These are phyloP conservation scores for Piaya cayana DNA, from an alignment of 2,113 vertebrate genomes.

Conservation along the genomic window DNA sequence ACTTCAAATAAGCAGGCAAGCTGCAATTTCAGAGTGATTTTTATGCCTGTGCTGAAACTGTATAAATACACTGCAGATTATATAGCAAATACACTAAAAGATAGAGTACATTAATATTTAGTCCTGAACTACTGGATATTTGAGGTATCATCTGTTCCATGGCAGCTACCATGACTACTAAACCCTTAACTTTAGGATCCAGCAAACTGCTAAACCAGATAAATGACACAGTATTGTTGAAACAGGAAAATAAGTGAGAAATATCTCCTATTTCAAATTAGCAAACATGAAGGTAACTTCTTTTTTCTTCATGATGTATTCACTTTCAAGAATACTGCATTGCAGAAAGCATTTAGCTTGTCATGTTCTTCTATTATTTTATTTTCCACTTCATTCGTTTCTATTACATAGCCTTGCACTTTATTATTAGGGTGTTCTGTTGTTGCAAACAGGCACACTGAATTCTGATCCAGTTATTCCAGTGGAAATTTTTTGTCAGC, in stretches of 20 bases:
- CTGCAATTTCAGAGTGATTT: background rate
- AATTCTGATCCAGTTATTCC: constrained; percentile 52
- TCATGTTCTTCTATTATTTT: constrained; percentile 73
- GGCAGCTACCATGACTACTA: background rate
- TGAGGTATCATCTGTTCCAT: background rate
- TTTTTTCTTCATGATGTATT: constrained; percentile 19
- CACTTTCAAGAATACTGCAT: constrained; percentile 30
- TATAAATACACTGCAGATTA: background rate
- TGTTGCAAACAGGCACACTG: constrained; percentile 54
- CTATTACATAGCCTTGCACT: constrained; percentile 62
- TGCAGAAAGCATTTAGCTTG: constrained; percentile 61
- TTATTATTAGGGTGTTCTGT: constrained; percentile 64
- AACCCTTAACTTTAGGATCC: background rate
- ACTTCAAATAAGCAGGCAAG: background rate
- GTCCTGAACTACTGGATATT: background rate
- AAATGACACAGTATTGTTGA: background rate
- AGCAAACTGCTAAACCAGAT: background rate
- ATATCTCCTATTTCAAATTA: constrained; percentile 39
- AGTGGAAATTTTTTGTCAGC: constrained; percentile 60
- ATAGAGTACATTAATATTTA: background rate
- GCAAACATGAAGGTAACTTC: constrained; percentile 23
- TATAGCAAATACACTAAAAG: background rate
- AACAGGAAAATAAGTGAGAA: background rate
- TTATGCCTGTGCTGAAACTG: background rate
- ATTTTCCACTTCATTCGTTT: constrained; percentile 77